A percentile compares a stretch with the other conserved stretches of the same genome.
Conservation (phyloP, 2,888 invertebrate species). For the Tupiocoris notatus region DNA sequence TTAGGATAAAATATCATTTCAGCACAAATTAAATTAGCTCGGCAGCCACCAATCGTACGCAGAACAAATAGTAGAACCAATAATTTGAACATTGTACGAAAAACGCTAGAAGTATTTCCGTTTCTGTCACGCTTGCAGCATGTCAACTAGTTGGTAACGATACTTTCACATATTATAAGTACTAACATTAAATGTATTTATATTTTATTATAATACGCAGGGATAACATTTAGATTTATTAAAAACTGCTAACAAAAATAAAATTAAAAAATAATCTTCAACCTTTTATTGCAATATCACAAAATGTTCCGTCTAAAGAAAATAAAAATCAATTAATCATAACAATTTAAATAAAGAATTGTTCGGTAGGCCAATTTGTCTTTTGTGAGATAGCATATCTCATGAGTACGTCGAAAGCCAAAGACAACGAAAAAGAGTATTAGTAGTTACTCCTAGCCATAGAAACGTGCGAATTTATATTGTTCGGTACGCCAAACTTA, state of each 20-base stretch:
- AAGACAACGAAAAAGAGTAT: not conserved
- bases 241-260: not conserved
- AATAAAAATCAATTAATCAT: not conserved
- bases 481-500: not conserved
- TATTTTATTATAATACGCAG: not conserved
- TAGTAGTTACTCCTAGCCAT: not conserved
- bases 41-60: too few species aligned
- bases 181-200: too few species aligned
- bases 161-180: not conserved
- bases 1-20: too few species aligned
- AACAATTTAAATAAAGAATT: not conserved
- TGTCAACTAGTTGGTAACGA: not conserved
- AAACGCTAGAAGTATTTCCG: too few species aligned
- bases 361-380: not conserved
- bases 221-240: not conserved
- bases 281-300: slow-evolving; percentile 31
- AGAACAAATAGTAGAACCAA: too few species aligned
- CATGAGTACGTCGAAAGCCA: not conserved
- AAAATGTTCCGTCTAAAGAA: slow-evolving; percentile 7
- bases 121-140: too few species aligned
- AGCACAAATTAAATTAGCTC: too few species aligned
- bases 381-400: not conserved
- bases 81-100: too few species aligned
- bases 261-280: slow-evolving; percentile 17
- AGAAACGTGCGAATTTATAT: not conserved